Evolutionary conservation across 2,888 invertebrate species (phyloP), one percentile per base, ranked within the genome.

Genomic region (Ochlodes sylvanus): DNA sequence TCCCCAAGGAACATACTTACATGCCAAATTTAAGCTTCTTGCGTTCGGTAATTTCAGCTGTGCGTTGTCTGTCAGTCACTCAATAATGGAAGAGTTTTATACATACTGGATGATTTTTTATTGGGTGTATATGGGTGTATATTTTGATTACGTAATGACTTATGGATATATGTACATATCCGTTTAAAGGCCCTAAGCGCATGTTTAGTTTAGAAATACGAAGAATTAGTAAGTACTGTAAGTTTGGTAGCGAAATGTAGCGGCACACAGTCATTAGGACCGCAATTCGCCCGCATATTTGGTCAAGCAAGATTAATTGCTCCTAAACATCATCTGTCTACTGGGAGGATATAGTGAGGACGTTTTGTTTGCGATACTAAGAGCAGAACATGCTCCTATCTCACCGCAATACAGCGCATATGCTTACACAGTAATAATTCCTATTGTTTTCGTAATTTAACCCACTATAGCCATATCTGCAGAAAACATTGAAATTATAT

Each of bases 281-380:
- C 85, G 82, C 87, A 86, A 85, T 86, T 85, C 85, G 81, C 86
- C 87, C 88, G 89, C 86, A 88, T 90, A 88, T 90, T 90, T 87
- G 90, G 90, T 89, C 88, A 88, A 90, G 90, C 87, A 86, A 90
- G 90, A 92, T 91, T 90, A 90, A 91, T 90, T 90, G 87, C 85
- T 85, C 81, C 84, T 83, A 73, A 88, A 88, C 88, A 89, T 89
- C 90, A 90, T 90, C 89, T 89, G 89, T 91, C 90, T 89, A 86
- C 85, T 83, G 80, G 79, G 78, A 81, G 84, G 81, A 85, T 83
- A 84, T 85, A 86, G 83, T 77, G 81, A 81, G 83, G 83, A 87
- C 86, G 83, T 88, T 88, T 89, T 87, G 88, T 90, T 88, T 88
- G 84, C 77, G 71, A 76, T 82, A 87, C 87, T 88, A 89, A 90